Conservation (phyloP, 2,113 vertebrate species). For the Coturnix japonica region DNA sequence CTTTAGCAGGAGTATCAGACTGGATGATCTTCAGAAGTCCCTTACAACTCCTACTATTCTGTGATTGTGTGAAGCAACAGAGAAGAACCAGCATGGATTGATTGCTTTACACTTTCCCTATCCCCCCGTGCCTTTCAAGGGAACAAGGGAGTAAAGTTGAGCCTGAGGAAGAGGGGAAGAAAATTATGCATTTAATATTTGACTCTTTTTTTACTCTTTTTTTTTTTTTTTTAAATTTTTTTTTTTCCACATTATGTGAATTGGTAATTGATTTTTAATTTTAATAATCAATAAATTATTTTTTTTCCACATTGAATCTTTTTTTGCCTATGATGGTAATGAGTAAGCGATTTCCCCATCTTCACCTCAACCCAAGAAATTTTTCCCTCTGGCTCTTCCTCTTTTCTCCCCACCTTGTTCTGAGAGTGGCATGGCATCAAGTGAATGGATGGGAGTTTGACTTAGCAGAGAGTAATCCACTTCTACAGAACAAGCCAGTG, state of each 20-base stretch:
- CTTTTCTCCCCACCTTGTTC: accelerated
- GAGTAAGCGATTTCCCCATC: background rate
- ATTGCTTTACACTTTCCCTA: too few relatives aligned
- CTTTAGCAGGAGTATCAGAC: too few relatives aligned
- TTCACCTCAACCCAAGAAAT: background rate
- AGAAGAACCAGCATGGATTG: too few relatives aligned
- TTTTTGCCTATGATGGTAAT: background rate
- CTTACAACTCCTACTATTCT: too few relatives aligned
- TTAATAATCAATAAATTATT: background rate
- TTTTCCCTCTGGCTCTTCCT: background rate
- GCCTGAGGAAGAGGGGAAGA: background rate
- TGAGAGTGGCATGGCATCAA: accelerated
- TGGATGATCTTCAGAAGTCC: too few relatives aligned
- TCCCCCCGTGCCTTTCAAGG: background rate
- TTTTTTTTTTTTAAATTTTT: too few relatives aligned
- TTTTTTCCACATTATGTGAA: too few relatives aligned
- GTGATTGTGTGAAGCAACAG: too few relatives aligned
- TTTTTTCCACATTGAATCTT: background rate
- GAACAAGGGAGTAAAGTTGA: background rate
- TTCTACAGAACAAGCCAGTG: background rate
- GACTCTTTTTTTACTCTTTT: too few relatives aligned
- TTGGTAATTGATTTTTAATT: background rate
- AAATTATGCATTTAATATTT: background rate
- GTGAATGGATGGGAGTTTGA: background rate
- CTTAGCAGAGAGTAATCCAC: background rate